Evolutionary conservation across 2,113 vertebrate genomes (phyloP), one percentile per base, ranked within the genome.

Genomic region (Gobius niger): DNA sequence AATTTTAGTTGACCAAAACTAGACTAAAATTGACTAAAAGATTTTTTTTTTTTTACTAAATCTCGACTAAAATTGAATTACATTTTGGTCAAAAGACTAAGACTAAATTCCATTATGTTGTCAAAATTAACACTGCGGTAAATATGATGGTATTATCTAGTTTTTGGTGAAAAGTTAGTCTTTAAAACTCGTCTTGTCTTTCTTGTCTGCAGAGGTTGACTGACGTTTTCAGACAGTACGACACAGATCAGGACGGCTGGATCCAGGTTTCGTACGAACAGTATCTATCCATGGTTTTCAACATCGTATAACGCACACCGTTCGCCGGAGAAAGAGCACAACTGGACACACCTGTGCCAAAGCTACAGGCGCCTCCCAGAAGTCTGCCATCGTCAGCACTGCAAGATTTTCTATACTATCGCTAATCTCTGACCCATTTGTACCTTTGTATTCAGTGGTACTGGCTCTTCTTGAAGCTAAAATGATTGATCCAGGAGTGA

Each of bases 221-320:
- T 0, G 96, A 99, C 11, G 93, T 97, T 72, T 99, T 99, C 92
- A 92, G 97, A 47, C 92, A 96, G 7, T 98, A 97, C 0, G 98
- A 99, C 44, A 99, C 97, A 0, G 98, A 99, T 76, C 97, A 96
- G 65, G 98, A 99, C 0, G 98, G 98, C 87, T 99, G 98, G 98
- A 98, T 99, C 78, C 96, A 99, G 84, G 95, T 99, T 78, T 99
- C 98, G 46, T 99, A 98, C 5, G 98, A 99, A 89, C 98, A 99
- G 44, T 99, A 98, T 72, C 95, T 99, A 69, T 96, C 95, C 71
- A 98, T 99, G 96, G 95, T 99, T 87, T 98, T 99, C 91, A 96
- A 94, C 85, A 93, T 96, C 0, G 95, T 99, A 92, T 99, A 94
- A 88, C 77, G 73, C 68, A 91, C 60, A 73, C 5, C 16, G 42